Conservation (phyloP, 2,888 invertebrate genomes). For the Pachymerium ferrugineum region DNA sequence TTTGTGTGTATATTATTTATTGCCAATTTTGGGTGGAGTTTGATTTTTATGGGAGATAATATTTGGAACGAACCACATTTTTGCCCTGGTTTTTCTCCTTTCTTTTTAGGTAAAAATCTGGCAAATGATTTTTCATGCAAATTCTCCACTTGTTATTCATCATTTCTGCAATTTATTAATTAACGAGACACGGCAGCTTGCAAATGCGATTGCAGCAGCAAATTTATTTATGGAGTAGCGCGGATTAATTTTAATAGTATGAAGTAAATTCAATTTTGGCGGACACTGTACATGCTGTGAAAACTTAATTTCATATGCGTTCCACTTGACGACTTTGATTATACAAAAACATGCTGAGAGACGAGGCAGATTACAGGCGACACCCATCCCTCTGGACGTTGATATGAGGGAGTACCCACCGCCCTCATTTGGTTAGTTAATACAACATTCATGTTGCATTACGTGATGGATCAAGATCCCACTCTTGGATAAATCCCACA, state of each 20-base stretch:
- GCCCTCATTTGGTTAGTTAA: not conserved
- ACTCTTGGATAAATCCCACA: not conserved
- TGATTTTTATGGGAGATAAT: not conserved
- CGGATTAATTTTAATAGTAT: not conserved
- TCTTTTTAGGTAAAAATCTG: too few species aligned
- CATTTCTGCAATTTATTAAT: not conserved
- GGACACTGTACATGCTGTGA: not conserved
- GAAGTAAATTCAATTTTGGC: not conserved
- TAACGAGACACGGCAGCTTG: not conserved
- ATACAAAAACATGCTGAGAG: not conserved
- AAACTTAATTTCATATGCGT: not conserved
- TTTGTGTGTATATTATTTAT: not conserved
- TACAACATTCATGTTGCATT: not conserved
- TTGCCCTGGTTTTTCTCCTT: not conserved
- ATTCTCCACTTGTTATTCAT: too few species aligned
- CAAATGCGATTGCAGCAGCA: not conserved
- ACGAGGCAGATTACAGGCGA: not conserved
- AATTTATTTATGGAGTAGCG: not conserved
- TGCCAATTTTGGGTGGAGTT: not conserved
- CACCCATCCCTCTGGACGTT: not conserved
- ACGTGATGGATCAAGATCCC: not conserved
- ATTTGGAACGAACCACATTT: not conserved
- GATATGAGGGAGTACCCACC: not conserved
- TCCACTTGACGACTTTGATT: not conserved
- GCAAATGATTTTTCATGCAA: not conserved